Evolutionary conservation across 2,797 vertebrate genomes (phyloP), one percentile per base, ranked within the genome.

Genomic region (Pipistrellus kuhlii): DNA sequence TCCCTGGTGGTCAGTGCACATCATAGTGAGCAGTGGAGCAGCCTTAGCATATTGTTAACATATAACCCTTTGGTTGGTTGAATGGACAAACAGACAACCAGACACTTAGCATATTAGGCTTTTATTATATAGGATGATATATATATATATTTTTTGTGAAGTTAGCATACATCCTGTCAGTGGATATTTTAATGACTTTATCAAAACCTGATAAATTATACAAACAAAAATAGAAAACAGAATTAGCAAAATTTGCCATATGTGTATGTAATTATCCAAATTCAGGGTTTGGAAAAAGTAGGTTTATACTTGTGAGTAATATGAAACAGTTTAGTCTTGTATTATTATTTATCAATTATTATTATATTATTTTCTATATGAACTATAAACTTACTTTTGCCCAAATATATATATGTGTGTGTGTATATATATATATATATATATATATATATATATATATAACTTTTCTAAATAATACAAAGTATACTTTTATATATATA

Each of bases 381-480:
- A 53, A 53, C 11, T 35, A 3, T 32, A 35, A 32, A 35, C 11
- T 11, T 53, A 77, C 48, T 53, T 53, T 77, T 55, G n/a, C 48
- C 73, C 20, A 17, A 53, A 20, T 20, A 30, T 53, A 3, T 76
- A 38, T 38, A 38, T 53, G n/a, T n/a, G n/a, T n/a, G n/a, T n/a
- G n/a, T n/a, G n/a, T 32, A 17, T 15, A 30, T 53, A 3, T 76
- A 17, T 15, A 30, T 53, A 3, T 76, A 17, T 15, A 30, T 53
- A 3, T 76, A 17, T 15, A 30, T 53, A 3, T 76, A 41, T 41
- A 41, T 41, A 41, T 41, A 38, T 38, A 59, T 48, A 57, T 18
- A 32, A 14, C 53, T 89, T 76, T 78, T 87, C 11, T 59, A 91
- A 93, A 94, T 62, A 41, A 30, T 55, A 41, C 15, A 81, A 81